These are phyloP conservation scores for Anarrhichthys ocellatus DNA, from an alignment of 2,113 vertebrate species.

Conservation along the genomic window DNA sequence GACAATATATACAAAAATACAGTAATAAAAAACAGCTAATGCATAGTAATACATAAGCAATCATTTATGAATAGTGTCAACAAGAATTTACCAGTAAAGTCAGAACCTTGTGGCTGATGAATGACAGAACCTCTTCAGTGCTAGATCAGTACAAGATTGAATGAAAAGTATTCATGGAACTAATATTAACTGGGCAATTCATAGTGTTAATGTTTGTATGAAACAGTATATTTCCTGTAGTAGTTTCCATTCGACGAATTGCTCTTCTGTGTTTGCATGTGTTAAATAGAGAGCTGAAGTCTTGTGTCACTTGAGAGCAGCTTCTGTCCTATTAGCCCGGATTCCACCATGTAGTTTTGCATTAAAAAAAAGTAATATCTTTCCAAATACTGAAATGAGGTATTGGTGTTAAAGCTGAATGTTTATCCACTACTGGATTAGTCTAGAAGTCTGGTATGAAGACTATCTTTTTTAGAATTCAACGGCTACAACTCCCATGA, in stretches of 20 bases:
- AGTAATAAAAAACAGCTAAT: neutral
- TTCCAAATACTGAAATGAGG: neutral
- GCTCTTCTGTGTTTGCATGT: constrained; percentile 56
- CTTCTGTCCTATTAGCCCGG: constrained; percentile 6
- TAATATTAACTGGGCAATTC: constrained; percentile 10
- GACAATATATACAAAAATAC: too few relatives aligned
- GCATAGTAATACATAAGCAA: neutral
- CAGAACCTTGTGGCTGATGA: constrained; percentile 10
- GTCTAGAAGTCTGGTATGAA: neutral
- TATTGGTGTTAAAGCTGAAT: neutral
- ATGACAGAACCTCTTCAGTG: constrained; percentile 16
- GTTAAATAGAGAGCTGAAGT: constrained; percentile 52
- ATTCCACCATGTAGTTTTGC: constrained; percentile 27
- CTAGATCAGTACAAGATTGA: neutral
- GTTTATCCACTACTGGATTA: neutral
- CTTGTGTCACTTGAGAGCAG: constrained; percentile 13
- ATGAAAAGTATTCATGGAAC: neutral
- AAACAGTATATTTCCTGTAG: constrained; percentile 30
- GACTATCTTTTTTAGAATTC: neutral
- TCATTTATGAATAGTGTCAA: constrained; percentile 16
- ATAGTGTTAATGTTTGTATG: neutral
- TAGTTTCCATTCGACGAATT: constrained; percentile 15
- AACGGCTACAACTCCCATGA: neutral
- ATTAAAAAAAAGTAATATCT: neutral
- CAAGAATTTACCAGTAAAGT: constrained; percentile 20